phyloP scores from a whole-genome alignment of 2,113 vertebrate genomes.

The Bucco capensis region DNA sequence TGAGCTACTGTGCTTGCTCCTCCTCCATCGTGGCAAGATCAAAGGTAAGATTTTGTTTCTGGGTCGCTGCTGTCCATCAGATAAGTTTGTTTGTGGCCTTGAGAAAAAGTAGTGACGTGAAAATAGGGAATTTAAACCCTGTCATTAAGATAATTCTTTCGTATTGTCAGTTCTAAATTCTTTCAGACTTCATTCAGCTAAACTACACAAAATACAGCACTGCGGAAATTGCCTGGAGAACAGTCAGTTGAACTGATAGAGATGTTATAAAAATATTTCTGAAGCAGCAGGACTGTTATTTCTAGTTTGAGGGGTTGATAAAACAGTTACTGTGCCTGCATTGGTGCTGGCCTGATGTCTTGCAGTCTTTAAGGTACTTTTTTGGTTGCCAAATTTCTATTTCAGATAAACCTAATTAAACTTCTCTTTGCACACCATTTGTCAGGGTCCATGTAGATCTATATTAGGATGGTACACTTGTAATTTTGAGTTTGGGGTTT shows the following conservation, averaged over 20 bases:
- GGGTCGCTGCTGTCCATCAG: conserved; percentile 40
- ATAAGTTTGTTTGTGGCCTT: conserved; percentile 37
- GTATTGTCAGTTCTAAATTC: conserved; percentile 58
- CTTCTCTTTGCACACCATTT: background rate
- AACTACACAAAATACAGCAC: conserved; percentile 2
- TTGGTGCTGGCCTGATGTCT: background rate
- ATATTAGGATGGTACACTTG: conserved; percentile 5
- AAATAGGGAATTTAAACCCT: conserved; percentile 41
- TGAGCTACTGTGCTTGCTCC: conserved; percentile 1
- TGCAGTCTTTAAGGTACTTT: background rate
- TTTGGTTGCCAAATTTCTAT: conserved; percentile 3
- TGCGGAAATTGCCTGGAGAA: background rate
- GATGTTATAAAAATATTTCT: conserved; percentile 12
- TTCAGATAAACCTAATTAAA: conserved; percentile 50
- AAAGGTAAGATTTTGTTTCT: conserved; percentile 57
- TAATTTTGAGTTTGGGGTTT: conserved; percentile 44
- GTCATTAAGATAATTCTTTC: conserved; percentile 33
- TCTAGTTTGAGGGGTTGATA: background rate
- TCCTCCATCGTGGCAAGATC: background rate
- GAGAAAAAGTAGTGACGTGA: background rate
- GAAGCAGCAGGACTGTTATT: background rate
- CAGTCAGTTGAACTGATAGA: background rate
- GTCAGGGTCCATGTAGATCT: background rate
- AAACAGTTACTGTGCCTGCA: background rate
- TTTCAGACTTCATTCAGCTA: conserved; percentile 46